Percentiles rank a stretch among this genome's conserved stretches.
Conservation (phyloP, 2,797 vertebrate genomes). For the Selene dorsalis region DNA sequence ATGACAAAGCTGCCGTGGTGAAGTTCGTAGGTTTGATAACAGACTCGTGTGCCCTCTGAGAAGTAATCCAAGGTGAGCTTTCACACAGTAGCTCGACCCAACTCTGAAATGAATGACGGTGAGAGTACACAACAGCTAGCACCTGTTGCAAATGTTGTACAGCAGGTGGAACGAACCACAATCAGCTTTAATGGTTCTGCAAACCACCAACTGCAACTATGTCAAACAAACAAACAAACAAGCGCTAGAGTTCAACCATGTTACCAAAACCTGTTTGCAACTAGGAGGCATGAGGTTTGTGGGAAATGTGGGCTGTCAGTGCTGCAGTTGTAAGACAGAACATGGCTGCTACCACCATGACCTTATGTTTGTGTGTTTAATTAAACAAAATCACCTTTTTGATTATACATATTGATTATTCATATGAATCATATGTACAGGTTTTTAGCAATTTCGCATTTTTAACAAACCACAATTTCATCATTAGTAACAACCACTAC, state of each 20-base stretch:
- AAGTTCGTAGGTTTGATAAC: conserved; percentile 13
- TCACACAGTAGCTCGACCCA: background rate
- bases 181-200: background rate
- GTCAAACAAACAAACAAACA: background rate
- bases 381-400: background rate
- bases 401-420: background rate
- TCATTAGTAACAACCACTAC: background rate
- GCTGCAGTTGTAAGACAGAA: background rate
- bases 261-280: background rate
- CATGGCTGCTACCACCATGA: background rate
- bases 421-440: background rate
- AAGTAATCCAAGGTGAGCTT: conserved; percentile 8
- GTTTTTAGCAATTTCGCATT: background rate
- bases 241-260: background rate
- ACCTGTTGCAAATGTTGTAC: background rate
- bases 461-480: too few species aligned
- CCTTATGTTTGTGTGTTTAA: background rate
- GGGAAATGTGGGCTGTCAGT: background rate
- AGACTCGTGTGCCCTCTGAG: background rate
- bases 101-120: background rate
- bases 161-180: background rate
- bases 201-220: background rate
- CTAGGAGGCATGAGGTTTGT: background rate
- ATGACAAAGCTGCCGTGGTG: background rate
- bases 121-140: background rate